These are phyloP conservation scores for Cinclus cinclus DNA, from an alignment of 2,113 vertebrate species.

Conservation along the genomic window DNA sequence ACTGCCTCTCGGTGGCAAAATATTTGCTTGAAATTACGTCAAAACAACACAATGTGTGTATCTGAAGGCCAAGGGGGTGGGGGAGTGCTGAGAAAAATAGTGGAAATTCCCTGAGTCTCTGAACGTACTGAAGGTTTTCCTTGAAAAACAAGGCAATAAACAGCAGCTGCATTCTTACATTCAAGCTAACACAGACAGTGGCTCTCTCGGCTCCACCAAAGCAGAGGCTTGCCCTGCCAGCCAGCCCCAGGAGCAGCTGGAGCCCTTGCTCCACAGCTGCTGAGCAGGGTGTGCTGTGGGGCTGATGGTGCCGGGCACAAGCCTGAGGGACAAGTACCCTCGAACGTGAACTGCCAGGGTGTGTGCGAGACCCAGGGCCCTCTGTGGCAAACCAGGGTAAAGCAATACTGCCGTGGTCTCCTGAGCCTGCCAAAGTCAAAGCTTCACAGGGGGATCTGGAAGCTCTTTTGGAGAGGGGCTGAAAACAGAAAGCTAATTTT, in stretches of 20 bases:
- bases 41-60: conserved; percentile 72
- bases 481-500: not conserved
- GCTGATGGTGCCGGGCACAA: not conserved
- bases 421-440: not conserved
- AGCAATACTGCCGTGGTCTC: not conserved
- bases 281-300: accelerated
- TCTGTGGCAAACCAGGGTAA: not conserved
- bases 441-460: not conserved
- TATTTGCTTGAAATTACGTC: conserved; percentile 74
- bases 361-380: accelerated
- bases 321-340: not conserved
- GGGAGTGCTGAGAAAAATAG: conserved; percentile 56
- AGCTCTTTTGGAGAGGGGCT: not conserved
- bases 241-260: not conserved
- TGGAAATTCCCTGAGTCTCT: conserved; percentile 73
- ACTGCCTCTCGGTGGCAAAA: conserved; percentile 71
- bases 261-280: not conserved
- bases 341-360: accelerated
- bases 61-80: conserved; percentile 41
- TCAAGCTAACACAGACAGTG: not conserved
- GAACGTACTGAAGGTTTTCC: conserved; percentile 35
- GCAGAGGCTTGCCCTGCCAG: not conserved
- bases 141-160: conserved; percentile 66
- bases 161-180: not conserved
- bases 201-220: not conserved